Evolutionary conservation across 2,888 invertebrate species (phyloP), one percentile per base, ranked within the genome.

Genomic region (Elegia similella): DNA sequence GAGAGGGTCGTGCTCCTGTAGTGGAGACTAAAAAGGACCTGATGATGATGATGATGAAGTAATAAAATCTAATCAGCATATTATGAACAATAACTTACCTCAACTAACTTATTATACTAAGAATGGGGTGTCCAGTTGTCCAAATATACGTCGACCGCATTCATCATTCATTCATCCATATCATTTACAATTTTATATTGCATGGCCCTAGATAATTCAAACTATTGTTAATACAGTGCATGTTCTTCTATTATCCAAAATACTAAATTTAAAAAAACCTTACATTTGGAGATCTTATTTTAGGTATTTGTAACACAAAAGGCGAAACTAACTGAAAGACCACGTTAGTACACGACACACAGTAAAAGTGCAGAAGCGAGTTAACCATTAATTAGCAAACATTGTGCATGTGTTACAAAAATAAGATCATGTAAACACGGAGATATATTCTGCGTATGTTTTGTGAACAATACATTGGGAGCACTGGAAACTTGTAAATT

Each of bases 291-390:
- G 12, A 38, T 38, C 1, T 38, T n/a, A 38, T n/a, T 38, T n/a
- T 12, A 34, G 12, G 12, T 34, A 23, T 38, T 5, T 12, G n/a
- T 12, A 8, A 38, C 38, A 12, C 0, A 38, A n/a, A 38, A 38
- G 38, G 38, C 12, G 0, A 38, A 38, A 38, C 38, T 8, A 5
- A 38, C 38, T 38, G 12, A 38, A 38, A 38, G n/a, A 10, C 38
- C 8, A 38, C 38, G 38, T 34, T 34, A 34, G 3, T 12, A 38
- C 38, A 38, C 10, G 38, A 10, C 38, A 12, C 8, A 46, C 46
- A 46, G 23, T 29, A 46, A 46, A 46, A 48, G 13, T 48, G 47
- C 47, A 48, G 30, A 48, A n/a, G 47, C 47, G 30, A 48, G 47
- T 48, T 48, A 15, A 48, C 30, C 30, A 30, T 48, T 48, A 48